Evolutionary conservation across 2,888 invertebrate species (phyloP).

Genomic region (Pogonocherus hispidulus): DNA sequence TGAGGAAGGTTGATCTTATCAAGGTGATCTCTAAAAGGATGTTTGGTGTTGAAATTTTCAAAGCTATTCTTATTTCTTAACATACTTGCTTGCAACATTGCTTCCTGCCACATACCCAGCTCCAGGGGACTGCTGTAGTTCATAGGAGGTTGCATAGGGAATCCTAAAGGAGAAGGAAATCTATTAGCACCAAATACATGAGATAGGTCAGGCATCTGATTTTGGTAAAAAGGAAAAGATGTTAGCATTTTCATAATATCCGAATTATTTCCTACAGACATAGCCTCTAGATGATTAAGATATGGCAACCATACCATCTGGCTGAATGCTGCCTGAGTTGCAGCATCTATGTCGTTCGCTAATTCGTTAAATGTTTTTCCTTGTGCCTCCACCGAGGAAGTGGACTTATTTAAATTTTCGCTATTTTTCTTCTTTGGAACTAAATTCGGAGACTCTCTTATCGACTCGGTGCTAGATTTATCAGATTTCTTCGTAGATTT

Average conservation of each 20-base stretch:
- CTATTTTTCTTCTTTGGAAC: constrained; percentile 32
- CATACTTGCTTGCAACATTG: constrained; percentile 69
- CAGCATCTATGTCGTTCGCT: constrained; percentile 78
- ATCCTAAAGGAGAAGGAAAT: constrained; percentile 68
- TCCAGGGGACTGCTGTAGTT: constrained; percentile 74
- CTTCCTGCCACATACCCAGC: constrained; percentile 80
- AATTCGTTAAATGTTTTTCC: constrained; percentile 63
- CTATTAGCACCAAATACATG: constrained; percentile 68
- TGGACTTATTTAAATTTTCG: constrained; percentile 35
- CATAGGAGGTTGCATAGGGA: constrained; percentile 62
- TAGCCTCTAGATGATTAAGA: constrained; percentile 75
- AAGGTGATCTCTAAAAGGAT: constrained; percentile 49
- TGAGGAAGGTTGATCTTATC: constrained; percentile 49
- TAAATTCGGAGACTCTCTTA: constrained; percentile 20
- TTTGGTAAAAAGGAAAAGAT: constrained; percentile 68
- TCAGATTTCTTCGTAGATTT: constrained; percentile 55
- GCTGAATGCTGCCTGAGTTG: constrained; percentile 78
- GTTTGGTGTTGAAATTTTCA: constrained; percentile 56
- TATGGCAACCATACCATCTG: constrained; percentile 85
- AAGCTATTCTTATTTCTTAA: constrained; percentile 60
- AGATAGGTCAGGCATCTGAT: constrained; percentile 69
- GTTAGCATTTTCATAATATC: constrained; percentile 73
- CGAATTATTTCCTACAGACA: constrained; percentile 69
- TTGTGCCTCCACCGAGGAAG: constrained; percentile 32
- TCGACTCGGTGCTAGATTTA: constrained; percentile 47